Base-by-base conservation (phyloP, 2,888 invertebrate genomes). In the Xestia rhomboidea region DNA sequence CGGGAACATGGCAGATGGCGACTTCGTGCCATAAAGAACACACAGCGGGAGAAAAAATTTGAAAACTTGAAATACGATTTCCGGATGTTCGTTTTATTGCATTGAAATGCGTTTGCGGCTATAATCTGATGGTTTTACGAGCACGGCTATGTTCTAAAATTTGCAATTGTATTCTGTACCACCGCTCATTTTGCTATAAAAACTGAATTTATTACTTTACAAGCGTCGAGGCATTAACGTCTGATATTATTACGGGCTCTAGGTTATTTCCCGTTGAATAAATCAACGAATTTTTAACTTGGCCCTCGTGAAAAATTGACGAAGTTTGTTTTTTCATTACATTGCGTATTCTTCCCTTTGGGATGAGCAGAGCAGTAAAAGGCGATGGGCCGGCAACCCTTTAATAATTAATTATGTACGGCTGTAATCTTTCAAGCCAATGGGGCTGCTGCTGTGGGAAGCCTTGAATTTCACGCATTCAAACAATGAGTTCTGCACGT, bases 71-170 rank as follows among this genome's bases (percentile, higher is more conserved):
- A 93, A 93, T 93, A 94, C 92, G 93, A 93, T 94, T 93, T 93
- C 89, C 88, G 89, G 89, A 93, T 91, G 93, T 92, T 90, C 89
- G 86, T 88, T 94, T 95, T 95, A 94, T 93, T 92, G 92, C 93
- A 90, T 88, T 90, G 90, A 93, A 94, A 94, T 93, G 93, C 94
- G 94, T 93, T 91, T 91, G 93, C 90, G 93, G 93, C 93, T 91
- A 92, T 95, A 93, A 93, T 93, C 92, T 91, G 93, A 94, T 95
- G 92, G 93, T 90, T 95, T 95, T 95, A 95, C 91, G 90, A 90
- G 88, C 88, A 80, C 82, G 82, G 88, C 89, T 89, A 90, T 91
- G 90, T 91, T 91, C 91, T 91, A 90, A 91, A 93, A 93, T 93
- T 93, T 90, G 90, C 90, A 90, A 91, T 91, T 89, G 90, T 92